These are phyloP conservation scores for Pocillopora damicornis DNA, from an alignment of 64 coral and sea anemone species.

Conservation along the genomic window DNA sequence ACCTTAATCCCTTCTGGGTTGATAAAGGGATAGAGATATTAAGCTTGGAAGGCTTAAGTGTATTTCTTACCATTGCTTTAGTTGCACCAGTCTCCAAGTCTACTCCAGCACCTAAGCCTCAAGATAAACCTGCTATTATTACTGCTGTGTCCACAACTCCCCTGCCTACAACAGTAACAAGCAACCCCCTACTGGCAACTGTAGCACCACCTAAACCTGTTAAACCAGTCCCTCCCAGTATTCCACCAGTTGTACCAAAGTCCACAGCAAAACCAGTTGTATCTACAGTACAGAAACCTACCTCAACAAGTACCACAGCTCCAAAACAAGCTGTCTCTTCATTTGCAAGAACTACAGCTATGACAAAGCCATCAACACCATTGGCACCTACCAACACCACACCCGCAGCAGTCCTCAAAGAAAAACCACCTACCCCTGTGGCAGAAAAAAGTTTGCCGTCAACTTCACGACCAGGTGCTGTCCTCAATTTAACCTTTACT, in stretches of 20 bases:
- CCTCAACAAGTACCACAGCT: conserved; percentile 14
- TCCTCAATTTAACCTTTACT: background rate
- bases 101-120: conserved; percentile 15
- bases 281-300: conserved; percentile 12
- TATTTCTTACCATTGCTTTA: conserved; percentile 16
- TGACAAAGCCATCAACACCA: background rate
- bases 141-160: conserved; percentile 17
- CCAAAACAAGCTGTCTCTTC: conserved; percentile 17
- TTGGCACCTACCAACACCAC: conserved; percentile 20
- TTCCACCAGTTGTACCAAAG: conserved; percentile 7
- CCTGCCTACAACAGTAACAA: conserved; percentile 22
- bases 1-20: background rate
- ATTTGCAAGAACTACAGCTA: conserved; percentile 13
- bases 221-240: background rate
- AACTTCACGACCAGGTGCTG: conserved; percentile 11
- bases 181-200: background rate
- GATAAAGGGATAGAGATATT: background rate
- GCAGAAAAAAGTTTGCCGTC: conserved; percentile 10
- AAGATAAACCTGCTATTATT: conserved; percentile 19
- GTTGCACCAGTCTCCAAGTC: conserved; percentile 17
- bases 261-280: conserved; percentile 15
- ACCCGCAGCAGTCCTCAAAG: background rate
- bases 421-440: background rate
- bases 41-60: background rate
- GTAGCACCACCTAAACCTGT: conserved; percentile 27